These are phyloP conservation scores for Phoeniculus purpureus DNA, from an alignment of 2,797 vertebrate species.

Conservation along the genomic window DNA sequence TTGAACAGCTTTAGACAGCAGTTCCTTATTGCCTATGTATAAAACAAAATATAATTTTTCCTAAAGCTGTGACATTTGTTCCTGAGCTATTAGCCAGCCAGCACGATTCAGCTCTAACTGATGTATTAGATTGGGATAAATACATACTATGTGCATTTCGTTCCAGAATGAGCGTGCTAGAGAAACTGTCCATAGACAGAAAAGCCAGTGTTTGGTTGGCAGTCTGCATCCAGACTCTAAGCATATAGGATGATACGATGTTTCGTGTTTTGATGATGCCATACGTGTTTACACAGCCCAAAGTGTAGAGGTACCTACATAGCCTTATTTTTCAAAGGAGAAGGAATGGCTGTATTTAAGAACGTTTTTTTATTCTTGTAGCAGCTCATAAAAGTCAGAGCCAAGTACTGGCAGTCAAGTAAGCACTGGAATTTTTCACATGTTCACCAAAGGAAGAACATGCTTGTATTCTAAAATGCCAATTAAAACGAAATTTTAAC, in stretches of 20 bases:
- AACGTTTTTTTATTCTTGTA: neutral
- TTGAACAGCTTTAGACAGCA: neutral
- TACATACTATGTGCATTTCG: neutral
- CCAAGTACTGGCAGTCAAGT: neutral
- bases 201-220: neutral
- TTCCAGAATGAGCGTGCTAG: neutral
- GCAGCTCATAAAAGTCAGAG: neutral
- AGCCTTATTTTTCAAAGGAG: neutral
- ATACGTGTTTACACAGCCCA: neutral
- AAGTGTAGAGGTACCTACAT: neutral
- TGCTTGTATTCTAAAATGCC: neutral
- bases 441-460: neutral
- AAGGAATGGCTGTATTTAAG: neutral
- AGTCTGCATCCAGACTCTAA: neutral
- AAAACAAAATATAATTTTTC: neutral
- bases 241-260: neutral
- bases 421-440: neutral
- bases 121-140: neutral
- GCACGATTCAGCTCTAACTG: neutral
- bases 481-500: neutral
- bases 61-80: neutral
- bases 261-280: neutral
- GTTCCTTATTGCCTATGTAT: neutral
- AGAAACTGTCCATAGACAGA: neutral
- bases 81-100: neutral